Percentiles rank a stretch among this genome's conserved stretches.
phyloP scores from a whole-genome alignment of 2,888 invertebrate genomes.

The Vesta saturnalis region DNA sequence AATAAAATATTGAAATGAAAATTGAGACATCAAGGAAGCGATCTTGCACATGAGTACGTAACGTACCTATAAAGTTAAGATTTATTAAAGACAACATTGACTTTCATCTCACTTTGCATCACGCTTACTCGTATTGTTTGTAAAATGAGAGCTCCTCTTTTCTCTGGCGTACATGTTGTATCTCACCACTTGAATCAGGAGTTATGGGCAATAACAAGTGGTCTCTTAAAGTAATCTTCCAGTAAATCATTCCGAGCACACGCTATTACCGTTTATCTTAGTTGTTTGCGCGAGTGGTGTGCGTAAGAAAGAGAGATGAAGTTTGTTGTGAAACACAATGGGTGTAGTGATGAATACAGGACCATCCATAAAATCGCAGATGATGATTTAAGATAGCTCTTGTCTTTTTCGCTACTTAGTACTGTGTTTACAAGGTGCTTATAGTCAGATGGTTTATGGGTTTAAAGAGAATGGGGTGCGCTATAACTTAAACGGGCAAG shows the following conservation, averaged over 20 bases:
- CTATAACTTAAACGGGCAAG: slow-evolving; percentile 36
- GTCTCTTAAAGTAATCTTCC: slow-evolving; percentile 63
- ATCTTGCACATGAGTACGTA: slow-evolving; percentile 35
- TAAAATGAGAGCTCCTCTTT: slow-evolving; percentile 40
- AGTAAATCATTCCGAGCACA: slow-evolving; percentile 61
- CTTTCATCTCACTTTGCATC: slow-evolving; percentile 36
- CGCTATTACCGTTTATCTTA: slow-evolving; percentile 55
- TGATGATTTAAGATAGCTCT: slow-evolving; percentile 62
- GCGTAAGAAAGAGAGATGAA: slow-evolving; percentile 45
- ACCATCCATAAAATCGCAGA: slow-evolving; percentile 62
- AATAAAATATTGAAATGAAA: slow-evolving; percentile 33
- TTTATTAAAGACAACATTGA: slow-evolving; percentile 42
- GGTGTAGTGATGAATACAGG: slow-evolving; percentile 54
- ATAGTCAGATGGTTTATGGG: slow-evolving; percentile 48
- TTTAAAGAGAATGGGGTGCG: slow-evolving; percentile 45
- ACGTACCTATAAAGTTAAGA: slow-evolving; percentile 37
- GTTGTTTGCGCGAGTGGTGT: slow-evolving; percentile 42
- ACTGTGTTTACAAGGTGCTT: slow-evolving; percentile 60
- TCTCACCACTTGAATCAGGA: slow-evolving; percentile 61
- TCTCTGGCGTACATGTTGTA: slow-evolving; percentile 49
- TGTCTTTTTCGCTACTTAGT: slow-evolving; percentile 60
- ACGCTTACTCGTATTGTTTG: slow-evolving; percentile 34
- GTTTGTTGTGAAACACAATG: slow-evolving; percentile 50
- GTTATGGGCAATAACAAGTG: slow-evolving; percentile 64
- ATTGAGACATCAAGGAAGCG: slow-evolving; percentile 50